These are phyloP conservation scores for Clunio marinus DNA, from an alignment of 2,888 invertebrate species.

Conservation along the genomic window DNA sequence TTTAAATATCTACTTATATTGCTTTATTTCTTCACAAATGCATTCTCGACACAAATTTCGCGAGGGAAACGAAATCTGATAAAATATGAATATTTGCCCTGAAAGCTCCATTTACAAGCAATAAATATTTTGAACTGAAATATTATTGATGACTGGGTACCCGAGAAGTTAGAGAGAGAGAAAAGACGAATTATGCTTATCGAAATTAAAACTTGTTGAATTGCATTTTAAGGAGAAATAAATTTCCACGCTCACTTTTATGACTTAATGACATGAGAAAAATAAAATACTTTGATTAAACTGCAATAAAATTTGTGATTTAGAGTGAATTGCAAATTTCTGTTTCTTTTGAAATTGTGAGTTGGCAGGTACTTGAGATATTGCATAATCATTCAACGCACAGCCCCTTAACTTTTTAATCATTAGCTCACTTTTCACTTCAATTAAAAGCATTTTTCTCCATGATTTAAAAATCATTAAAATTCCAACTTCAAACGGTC, in stretches of 20 bases:
- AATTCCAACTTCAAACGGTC: neutral
- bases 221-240: constrained; percentile 18
- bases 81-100: constrained; percentile 32
- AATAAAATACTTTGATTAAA: too few species aligned
- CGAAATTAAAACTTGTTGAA: constrained; percentile 30
- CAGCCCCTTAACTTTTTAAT: neutral
- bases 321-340: too few species aligned
- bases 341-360: too few species aligned
- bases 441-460: constrained; percentile 4
- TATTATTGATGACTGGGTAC: constrained; percentile 30
- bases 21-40: too few species aligned
- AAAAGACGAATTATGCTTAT: neutral
- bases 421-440: neutral
- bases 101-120: constrained; percentile 30
- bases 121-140: constrained; percentile 35
- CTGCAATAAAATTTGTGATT: too few species aligned
- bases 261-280: neutral
- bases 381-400: too few species aligned
- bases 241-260: neutral
- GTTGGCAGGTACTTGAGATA: too few species aligned
- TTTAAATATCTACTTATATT: neutral
- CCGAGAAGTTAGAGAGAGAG: too few species aligned
- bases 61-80: constrained; percentile 22
- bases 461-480: constrained; percentile 4
- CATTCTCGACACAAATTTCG: neutral